phyloP scores from a whole-genome alignment of 2,797 vertebrate species.

The Enteromius mattozi region DNA sequence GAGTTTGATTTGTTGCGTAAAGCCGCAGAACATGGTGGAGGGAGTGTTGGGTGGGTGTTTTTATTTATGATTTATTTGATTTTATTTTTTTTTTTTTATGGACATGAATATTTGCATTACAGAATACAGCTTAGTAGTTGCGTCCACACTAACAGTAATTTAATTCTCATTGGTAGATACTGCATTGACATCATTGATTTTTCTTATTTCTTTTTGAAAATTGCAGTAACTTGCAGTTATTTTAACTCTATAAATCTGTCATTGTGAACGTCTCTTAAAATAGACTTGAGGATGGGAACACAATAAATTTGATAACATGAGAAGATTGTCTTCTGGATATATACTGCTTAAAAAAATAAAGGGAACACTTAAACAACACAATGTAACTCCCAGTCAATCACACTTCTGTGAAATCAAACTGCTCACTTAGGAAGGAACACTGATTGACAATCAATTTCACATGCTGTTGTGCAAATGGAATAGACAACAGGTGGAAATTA shows the following conservation, averaged over 20 bases:
- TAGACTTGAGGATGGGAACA: not conserved
- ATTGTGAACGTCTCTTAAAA: not conserved
- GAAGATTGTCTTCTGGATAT: not conserved
- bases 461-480: too few species aligned
- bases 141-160: conserved; percentile 14
- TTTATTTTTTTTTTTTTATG: not conserved
- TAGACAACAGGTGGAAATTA: too few species aligned
- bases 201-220: not conserved
- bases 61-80: not conserved
- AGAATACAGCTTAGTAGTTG: not conserved
- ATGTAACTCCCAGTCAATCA: too few species aligned
- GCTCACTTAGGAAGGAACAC: too few species aligned
- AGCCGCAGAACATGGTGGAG: conserved; percentile 11
- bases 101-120: not conserved
- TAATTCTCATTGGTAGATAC: not conserved
- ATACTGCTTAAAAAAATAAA: not conserved
- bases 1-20: not conserved
- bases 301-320: not conserved
- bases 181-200: not conserved
- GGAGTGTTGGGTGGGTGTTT: conserved; percentile 22
- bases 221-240: not conserved
- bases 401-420: too few species aligned
- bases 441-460: too few species aligned
- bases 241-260: not conserved
- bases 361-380: too few species aligned